phyloP scores from a whole-genome alignment of 1,140 invertebrate genomes.

The Chrysopa pallens region DNA sequence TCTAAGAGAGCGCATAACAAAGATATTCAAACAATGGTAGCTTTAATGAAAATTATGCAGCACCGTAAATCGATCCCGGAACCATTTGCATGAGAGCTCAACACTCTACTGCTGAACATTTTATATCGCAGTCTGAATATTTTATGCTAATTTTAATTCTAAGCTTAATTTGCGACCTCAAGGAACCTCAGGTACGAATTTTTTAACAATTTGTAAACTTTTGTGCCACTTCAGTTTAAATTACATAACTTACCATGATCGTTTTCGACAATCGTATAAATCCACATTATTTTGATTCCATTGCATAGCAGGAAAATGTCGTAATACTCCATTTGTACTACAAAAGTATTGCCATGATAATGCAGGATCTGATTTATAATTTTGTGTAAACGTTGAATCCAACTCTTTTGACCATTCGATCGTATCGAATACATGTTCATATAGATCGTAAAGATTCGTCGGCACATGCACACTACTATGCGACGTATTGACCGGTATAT shows the following conservation, averaged over 20 bases:
- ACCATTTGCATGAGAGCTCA: no score
- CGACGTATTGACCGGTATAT: constrained; percentile 64
- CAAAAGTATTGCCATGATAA: constrained; percentile 95
- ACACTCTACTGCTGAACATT: no score
- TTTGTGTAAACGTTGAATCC: constrained; percentile 68
- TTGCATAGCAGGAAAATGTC: constrained; percentile 63
- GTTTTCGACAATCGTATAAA: constrained; percentile 68
- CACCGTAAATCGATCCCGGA: no score
- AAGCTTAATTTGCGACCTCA: no score
- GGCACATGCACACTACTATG: constrained; percentile 84
- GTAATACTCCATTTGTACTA: constrained; percentile 74
- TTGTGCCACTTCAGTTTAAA: no score
- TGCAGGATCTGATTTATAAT: constrained; percentile 71
- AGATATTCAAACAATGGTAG: no score
- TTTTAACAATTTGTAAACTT: no score
- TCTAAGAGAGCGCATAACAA: no score
- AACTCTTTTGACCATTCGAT: constrained; percentile 76
- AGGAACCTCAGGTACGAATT: no score
- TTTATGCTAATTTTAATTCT: no score
- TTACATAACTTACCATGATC: constrained; percentile 50
- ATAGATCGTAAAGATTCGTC: constrained; percentile 77
- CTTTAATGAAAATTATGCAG: no score
- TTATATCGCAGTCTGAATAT: no score
- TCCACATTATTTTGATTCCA: constrained; percentile 36
- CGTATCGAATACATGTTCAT: constrained; percentile 38